phyloP scores from a whole-genome alignment of 2,113 vertebrate species.

The Silurus asotus region DNA sequence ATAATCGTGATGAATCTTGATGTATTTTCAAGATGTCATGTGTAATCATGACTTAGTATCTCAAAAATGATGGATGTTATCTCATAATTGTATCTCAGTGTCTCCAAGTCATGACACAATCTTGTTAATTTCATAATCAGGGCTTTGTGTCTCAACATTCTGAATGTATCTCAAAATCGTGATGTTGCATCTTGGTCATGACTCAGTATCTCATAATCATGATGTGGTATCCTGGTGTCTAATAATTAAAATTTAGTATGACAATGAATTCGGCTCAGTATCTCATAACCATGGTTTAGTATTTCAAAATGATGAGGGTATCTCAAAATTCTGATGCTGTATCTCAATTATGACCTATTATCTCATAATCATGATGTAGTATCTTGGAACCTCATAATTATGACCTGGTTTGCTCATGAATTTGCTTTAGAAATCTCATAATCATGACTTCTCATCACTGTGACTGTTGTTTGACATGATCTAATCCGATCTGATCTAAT shows the following conservation, averaged over 20 bases:
- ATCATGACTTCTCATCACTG: not conserved
- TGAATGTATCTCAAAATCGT: not conserved
- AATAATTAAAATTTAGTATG: not conserved
- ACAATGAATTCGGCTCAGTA: no score
- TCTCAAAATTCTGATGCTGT: not conserved
- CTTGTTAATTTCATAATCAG: no score
- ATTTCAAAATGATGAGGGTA: not conserved
- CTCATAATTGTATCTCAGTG: not conserved
- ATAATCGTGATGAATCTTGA: not conserved
- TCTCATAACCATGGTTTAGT: not conserved
- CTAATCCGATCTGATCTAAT: not conserved
- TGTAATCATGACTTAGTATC: not conserved
- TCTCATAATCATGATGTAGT: not conserved
- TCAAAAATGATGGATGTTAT: no score
- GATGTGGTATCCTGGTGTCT: not conserved
- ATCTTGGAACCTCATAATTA: not conserved
- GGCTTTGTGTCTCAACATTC: not conserved
- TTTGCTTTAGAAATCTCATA: not conserved
- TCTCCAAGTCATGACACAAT: no score
- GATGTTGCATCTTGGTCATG: not conserved
- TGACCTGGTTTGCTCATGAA: not conserved
- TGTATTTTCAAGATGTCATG: no score
- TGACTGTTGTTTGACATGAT: not conserved
- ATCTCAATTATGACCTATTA: not conserved
- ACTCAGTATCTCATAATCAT: not conserved